Base-by-base conservation (phyloP, 2,113 vertebrate species). In the Thunnus maccoyii region DNA sequence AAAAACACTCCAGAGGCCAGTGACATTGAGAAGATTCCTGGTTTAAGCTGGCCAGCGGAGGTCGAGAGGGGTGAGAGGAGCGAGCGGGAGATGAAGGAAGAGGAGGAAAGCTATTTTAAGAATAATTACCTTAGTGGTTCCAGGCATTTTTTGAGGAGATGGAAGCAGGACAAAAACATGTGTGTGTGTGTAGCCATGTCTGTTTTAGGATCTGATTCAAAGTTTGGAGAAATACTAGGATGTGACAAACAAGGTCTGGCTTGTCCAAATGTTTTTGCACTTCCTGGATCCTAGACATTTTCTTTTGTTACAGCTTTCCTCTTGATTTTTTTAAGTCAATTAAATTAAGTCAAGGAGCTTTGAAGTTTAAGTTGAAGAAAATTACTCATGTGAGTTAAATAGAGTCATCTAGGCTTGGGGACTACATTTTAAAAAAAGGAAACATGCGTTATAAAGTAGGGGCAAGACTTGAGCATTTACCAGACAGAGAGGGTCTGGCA, bases 1-100 rank as follows among this genome's bases (percentile, higher is more conserved):
- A 94, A 93, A 92, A 94, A 93, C 92, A 94, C 90, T 94, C 87
- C 87, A 90, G 67, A 65, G 58, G 63, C 84, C 72, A 87, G 25
- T 72, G 89, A 90, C 78, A 86, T 79, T 11, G 75, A 83, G 65
- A 30, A 68, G 72, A 87, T 73, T 91, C 77, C 72, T 78, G 78
- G 78, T 74, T 73, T 20, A 1, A 51, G 73, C 41, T 1, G 25
- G 79, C 66, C 52, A 82, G 22, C 10, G 12, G 22, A 36, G 54
- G 72, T 7, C 36, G 9, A 41, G 36, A 41, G 36, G 36, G 36
- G 62, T 54, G 36, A 57, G 61, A 72, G 74, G 66, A 83, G 63
- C 61, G 13, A 70, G 58, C 22, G 27, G 78, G 83, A 80, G 62
- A 78, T 72, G 75, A 85, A 83, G 91, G 92, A 89, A 87, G 83